These are phyloP conservation scores for Spatulosminthurus flaviceps DNA, from an alignment of 2,888 invertebrate species.

Conservation along the genomic window DNA sequence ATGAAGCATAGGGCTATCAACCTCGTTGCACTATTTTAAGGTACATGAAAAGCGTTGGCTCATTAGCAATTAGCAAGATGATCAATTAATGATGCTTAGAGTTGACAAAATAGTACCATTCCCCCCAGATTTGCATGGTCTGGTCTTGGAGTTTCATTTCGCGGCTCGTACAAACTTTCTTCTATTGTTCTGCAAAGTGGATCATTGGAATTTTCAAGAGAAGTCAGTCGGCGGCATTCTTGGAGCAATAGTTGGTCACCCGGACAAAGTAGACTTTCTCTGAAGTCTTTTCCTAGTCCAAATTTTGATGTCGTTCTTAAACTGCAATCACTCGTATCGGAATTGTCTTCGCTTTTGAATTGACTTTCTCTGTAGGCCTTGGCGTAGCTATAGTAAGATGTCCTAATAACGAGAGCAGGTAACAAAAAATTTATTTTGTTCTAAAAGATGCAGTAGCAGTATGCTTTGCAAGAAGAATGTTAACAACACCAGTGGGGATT, in stretches of 20 bases:
- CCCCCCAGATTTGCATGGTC: no score
- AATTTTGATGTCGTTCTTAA: neutral
- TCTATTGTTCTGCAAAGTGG: neutral
- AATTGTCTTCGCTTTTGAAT: neutral
- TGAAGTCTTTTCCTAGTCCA: neutral
- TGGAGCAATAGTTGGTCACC: neutral
- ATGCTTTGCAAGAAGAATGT: no score
- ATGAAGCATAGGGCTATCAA: neutral
- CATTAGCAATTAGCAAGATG: no score
- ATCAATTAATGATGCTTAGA: no score
- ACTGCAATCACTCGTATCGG: neutral
- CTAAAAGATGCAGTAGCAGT: no score
- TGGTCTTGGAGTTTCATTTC: neutral
- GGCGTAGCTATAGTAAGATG: no score
- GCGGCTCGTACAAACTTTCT: neutral
- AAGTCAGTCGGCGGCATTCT: slow-evolving; percentile 26
- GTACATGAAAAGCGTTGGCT: no score
- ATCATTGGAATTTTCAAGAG: neutral
- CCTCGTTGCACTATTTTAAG: neutral
- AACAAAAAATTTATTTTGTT: neutral
- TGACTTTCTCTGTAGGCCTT: neutral
- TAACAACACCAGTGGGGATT: no score
- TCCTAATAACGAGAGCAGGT: no score
- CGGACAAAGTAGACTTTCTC: neutral
- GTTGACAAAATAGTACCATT: no score